These are phyloP conservation scores for Nymphalis io DNA, from an alignment of 1,140 invertebrate genomes.

Conservation along the genomic window DNA sequence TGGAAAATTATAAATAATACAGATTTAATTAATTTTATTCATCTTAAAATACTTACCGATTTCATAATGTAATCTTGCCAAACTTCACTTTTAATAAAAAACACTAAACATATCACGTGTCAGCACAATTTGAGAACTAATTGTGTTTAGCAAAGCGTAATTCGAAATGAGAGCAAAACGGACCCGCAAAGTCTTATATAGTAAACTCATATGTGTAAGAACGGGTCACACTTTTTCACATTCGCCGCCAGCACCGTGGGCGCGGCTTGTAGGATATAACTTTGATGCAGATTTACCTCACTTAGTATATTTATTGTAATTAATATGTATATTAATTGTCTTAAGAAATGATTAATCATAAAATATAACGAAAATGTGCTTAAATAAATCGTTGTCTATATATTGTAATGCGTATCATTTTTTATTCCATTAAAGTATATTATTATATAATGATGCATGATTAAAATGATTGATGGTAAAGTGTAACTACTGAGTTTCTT, in stretches of 20 bases:
- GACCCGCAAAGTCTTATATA: constrained; percentile 77
- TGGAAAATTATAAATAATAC: neutral
- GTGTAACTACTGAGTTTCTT: too few species aligned
- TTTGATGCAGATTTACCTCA: constrained; percentile 13
- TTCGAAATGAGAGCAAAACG: constrained; percentile 79
- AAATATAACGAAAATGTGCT: neutral
- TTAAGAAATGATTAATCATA: neutral
- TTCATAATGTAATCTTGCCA: constrained; percentile 42
- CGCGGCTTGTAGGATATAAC: constrained; percentile 50
- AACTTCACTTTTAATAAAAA: constrained; percentile 27
- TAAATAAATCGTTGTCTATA: neutral
- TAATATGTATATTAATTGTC: neutral
- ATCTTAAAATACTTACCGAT: constrained; percentile 43
- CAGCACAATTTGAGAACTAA: constrained; percentile 45
- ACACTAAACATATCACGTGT: constrained; percentile 31
- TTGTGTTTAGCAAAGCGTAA: constrained; percentile 74
- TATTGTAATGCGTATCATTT: too few species aligned
- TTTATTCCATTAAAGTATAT: too few species aligned
- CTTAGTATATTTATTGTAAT: neutral
- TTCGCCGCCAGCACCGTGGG: constrained; percentile 71
- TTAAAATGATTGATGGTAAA: too few species aligned
- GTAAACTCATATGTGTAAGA: constrained; percentile 79
- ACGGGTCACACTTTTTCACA: constrained; percentile 78
- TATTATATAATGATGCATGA: too few species aligned
- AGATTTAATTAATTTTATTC: neutral